Percentiles rank a stretch among this genome's conserved stretches.
phyloP scores from a whole-genome alignment of 2,888 invertebrate species.

The Cheilosia scutellata region DNA sequence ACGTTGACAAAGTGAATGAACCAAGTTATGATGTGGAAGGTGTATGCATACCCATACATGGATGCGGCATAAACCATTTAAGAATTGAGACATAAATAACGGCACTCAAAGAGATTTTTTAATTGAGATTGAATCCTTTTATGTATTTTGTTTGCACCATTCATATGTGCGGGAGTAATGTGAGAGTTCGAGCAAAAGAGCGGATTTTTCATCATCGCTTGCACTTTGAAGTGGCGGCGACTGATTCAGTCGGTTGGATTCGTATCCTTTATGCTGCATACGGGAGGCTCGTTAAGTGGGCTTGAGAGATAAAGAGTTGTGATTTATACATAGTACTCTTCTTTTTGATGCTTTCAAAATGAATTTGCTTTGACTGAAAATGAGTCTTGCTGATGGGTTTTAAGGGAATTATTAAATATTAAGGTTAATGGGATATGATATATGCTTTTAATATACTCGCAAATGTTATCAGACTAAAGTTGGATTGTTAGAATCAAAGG shows the following conservation, averaged over 20 bases:
- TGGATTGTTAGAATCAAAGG: too few species aligned
- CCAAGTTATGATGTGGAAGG: neutral
- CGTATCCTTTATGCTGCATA: neutral
- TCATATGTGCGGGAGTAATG: neutral
- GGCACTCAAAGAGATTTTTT: constrained; percentile 34
- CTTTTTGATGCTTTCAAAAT: neutral
- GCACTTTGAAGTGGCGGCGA: constrained; percentile 19
- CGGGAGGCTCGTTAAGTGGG: neutral
- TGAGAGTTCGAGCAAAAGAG: constrained; percentile 2
- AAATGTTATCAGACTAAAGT: neutral
- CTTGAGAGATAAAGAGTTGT: constrained; percentile 21
- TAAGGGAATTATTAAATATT: constrained; percentile 14
- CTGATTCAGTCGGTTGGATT: constrained; percentile 16
- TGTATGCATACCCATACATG: neutral
- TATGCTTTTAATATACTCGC: neutral
- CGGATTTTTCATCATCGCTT: constrained; percentile 31
- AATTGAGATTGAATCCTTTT: constrained; percentile 45
- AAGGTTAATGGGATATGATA: constrained; percentile 7
- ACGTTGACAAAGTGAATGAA: constrained; percentile 25
- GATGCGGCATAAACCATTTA: constrained; percentile 30
- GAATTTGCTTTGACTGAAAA: constrained; percentile 11
- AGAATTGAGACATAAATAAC: constrained; percentile 40
- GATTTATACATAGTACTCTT: constrained; percentile 2
- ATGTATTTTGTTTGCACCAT: neutral
- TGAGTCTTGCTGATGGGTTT: neutral